phyloP scores from a whole-genome alignment of 2,888 invertebrate genomes.

The Drosophila picticornis region DNA sequence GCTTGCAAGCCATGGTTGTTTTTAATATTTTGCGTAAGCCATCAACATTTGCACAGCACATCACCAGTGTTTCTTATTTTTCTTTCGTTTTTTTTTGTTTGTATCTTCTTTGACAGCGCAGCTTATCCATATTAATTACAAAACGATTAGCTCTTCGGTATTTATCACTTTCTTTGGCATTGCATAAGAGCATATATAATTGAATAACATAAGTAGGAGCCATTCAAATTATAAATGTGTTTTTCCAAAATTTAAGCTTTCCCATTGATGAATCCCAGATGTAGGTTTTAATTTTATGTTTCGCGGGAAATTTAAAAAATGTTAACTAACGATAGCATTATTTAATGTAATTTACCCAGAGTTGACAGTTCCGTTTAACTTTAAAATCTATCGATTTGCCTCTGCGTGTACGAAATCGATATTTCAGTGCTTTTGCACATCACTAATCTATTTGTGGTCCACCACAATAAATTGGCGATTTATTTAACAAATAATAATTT shows the following conservation, averaged over 20 bases:
- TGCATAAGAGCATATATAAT: constrained; percentile 29
- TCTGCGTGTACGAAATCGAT: background rate
- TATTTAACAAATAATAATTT: constrained; percentile 18
- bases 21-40: constrained; percentile 61
- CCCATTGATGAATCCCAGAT: background rate
- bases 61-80: constrained; percentile 13
- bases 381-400: background rate
- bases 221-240: background rate
- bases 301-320: background rate
- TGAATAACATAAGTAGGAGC: constrained; percentile 14
- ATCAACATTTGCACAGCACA: constrained; percentile 25
- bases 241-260: background rate
- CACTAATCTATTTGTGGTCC: constrained; percentile 34
- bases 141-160: constrained; percentile 39
- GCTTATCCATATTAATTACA: constrained; percentile 52
- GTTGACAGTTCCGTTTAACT: constrained; percentile 36
- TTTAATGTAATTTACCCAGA: background rate
- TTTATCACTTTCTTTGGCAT: constrained; percentile 32
- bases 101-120: constrained; percentile 30
- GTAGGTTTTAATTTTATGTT: background rate
- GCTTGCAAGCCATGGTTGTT: constrained; percentile 49
- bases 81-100: constrained; percentile 7
- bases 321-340: background rate
- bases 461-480: constrained; percentile 25
- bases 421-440: constrained; percentile 6